Percentiles rank a stretch among this genome's conserved stretches.
phyloP scores from a whole-genome alignment of 2,113 vertebrate species.

The Campylomormyrus tamandua region DNA sequence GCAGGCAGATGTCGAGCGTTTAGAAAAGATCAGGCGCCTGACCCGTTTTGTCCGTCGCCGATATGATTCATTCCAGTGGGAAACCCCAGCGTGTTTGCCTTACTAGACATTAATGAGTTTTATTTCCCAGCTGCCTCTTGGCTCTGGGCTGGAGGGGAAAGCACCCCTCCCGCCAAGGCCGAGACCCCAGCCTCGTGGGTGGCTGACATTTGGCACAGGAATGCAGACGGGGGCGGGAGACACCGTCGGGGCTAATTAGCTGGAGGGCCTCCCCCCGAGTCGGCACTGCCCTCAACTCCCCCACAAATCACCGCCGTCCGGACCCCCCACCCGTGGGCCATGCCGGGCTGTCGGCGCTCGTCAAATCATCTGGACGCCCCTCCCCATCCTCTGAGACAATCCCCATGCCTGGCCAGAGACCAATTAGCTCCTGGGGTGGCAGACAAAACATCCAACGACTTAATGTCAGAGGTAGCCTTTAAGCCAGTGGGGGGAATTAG shows the following conservation, averaged over 20 bases:
- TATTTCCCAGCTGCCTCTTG: background rate
- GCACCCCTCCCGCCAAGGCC: background rate
- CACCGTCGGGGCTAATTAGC: constrained; percentile 5
- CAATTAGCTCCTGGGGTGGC: background rate
- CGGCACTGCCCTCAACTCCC: background rate
- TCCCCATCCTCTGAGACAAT: background rate
- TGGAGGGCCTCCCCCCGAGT: background rate
- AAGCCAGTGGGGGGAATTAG: background rate
- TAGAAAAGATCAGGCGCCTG: background rate
- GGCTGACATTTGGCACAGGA: background rate
- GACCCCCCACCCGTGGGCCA: background rate
- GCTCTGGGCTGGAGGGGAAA: background rate
- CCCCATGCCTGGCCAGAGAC: background rate
- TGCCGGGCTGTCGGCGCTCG: background rate
- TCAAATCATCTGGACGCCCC: background rate
- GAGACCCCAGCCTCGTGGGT: background rate
- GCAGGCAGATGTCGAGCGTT: background rate
- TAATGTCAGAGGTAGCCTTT: background rate
- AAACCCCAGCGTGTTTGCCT: background rate
- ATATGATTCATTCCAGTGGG: background rate
- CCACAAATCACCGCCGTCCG: background rate
- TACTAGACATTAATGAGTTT: background rate
- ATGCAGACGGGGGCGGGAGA: background rate
- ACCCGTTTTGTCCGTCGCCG: background rate
- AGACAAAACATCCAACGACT: background rate